Evolutionary conservation across 2,888 invertebrate species (phyloP).

Genomic region (Uloborus plumipes): DNA sequence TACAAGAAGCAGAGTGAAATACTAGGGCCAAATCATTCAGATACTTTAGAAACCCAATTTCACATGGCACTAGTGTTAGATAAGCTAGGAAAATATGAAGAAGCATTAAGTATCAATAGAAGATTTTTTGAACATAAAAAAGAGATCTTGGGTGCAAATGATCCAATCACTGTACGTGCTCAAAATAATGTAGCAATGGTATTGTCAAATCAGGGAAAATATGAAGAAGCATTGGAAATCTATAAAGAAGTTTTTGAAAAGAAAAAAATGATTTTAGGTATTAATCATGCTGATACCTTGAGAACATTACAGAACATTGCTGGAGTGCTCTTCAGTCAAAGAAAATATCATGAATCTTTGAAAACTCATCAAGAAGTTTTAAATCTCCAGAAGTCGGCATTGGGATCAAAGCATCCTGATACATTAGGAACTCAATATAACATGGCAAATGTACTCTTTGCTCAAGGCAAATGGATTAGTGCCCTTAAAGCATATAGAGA

Average conservation of each 20-base stretch:
- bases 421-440: background rate
- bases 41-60: conserved; percentile 15
- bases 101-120: conserved; percentile 2
- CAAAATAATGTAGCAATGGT: conserved; percentile 18
- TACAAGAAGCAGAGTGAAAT: background rate
- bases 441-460: background rate
- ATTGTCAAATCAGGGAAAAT: background rate
- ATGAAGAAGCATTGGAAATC: conserved; percentile 15
- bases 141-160: background rate
- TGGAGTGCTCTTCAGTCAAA: background rate
- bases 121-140: background rate
- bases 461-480: conserved; percentile 2
- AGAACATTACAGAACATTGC: background rate
- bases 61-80: conserved; percentile 3
- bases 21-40: background rate
- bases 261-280: conserved; percentile 7
- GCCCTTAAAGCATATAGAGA: background rate
- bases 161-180: background rate
- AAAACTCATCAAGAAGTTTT: conserved; percentile 5
- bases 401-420: background rate
- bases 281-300: conserved; percentile 4
- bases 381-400: background rate
- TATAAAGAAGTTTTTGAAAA: conserved; percentile 6
- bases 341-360: background rate
- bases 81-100: conserved; percentile 11